Base-by-base conservation (phyloP, 2,113 vertebrate species). In the Tragelaphus buxtoni region DNA sequence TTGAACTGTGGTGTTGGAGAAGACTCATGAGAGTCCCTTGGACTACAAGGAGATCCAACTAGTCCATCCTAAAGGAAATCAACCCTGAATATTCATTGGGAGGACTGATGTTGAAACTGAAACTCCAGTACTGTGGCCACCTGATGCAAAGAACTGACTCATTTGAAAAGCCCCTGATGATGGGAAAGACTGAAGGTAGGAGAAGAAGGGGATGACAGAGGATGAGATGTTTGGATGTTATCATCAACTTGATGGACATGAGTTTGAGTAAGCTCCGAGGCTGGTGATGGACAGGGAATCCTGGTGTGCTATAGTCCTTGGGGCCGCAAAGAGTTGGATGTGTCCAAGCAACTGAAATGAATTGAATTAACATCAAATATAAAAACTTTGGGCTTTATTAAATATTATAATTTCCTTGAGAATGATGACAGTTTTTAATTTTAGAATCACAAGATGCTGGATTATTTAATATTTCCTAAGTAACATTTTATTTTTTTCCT, bases 401-500 rank as follows among this genome's bases (percentile, higher is more conserved):
- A 83, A 72, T 42, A 14, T 55, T 83, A 85, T 2, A 47, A 0
- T 94, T 96, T 94, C 69, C 56, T 88, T 84, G 45, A 60, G 60
- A 81, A 84, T 86, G 61, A n/a, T 74, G 53, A 72, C 26, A 58
- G 0, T 72, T 60, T 72, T 53, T 88, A 88, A 92, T 51, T 95
- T 92, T 77, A 42, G 90, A 88, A 84, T 77, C 22, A 56, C 42
- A 88, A 69, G 77, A 55, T 77, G 1, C 53, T 63, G n/a, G n/a
- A 56, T 24, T 55, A 55, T 63, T 61, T 63, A 61, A 45, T 84
- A n/a, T 94, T 60, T 94, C 32, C 61, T 60, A 60, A 58, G 8
- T 80, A 69, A 32, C 39, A 80, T 91, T 95, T 91, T 84, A 69
- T 86, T 91, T 90, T 92, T 81, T 65, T 92, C 74, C 79, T 86